These are phyloP conservation scores for Lampris incognitus DNA, from an alignment of 2,113 vertebrate genomes.

Conservation along the genomic window DNA sequence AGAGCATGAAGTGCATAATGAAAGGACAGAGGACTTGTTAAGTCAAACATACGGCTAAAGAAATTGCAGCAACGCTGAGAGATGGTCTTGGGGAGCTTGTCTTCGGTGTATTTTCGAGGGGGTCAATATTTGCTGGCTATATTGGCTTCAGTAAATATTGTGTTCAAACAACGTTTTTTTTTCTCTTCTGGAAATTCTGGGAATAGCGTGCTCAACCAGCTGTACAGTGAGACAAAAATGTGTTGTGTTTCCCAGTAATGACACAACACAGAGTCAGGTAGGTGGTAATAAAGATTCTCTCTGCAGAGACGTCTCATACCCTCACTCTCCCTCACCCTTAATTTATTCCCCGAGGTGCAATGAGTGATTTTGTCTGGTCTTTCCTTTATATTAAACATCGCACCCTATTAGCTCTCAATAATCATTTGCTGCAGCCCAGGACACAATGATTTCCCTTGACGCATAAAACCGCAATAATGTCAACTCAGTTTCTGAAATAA, in stretches of 20 bases:
- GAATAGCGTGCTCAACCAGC: slow-evolving; percentile 60
- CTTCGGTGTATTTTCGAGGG: slow-evolving; percentile 49
- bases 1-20: slow-evolving; percentile 45
- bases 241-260: slow-evolving; percentile 63
- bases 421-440: slow-evolving; percentile 85
- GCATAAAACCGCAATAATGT: slow-evolving; percentile 85
- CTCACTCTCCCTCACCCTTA: slow-evolving; percentile 84
- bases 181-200: slow-evolving; percentile 52
- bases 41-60: slow-evolving; percentile 67
- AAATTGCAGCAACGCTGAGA: slow-evolving; percentile 43
- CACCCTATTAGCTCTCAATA: slow-evolving; percentile 91
- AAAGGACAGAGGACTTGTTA: slow-evolving; percentile 53
- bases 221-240: slow-evolving; percentile 54
- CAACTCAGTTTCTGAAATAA: slow-evolving; percentile 81
- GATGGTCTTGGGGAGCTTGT: slow-evolving; percentile 57
- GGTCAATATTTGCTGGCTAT: slow-evolving; percentile 77
- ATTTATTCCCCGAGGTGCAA: slow-evolving; percentile 88
- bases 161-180: slow-evolving; percentile 54
- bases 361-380: slow-evolving; percentile 82
- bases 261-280: slow-evolving; percentile 71
- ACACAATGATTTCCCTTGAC: slow-evolving; percentile 94
- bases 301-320: slow-evolving; percentile 85
- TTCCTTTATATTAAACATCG: slow-evolving; percentile 90
- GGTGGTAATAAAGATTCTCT: slow-evolving; percentile 89
- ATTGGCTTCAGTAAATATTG: slow-evolving; percentile 67